Evolutionary conservation across 1,140 invertebrate genomes (phyloP).

Genomic region (Lordiphosa collinella): DNA sequence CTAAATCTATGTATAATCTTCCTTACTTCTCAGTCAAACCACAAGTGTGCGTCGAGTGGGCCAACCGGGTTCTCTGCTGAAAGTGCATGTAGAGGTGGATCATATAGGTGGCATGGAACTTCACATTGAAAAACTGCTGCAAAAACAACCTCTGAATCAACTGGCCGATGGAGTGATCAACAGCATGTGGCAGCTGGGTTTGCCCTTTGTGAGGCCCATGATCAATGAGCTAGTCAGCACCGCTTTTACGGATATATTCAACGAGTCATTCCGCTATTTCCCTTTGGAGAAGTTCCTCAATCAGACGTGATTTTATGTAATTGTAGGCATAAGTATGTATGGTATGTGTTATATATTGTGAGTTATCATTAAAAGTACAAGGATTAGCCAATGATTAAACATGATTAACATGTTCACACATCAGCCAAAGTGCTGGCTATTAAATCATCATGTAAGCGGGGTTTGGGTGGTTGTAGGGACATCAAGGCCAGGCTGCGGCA

Average conservation of each 20-base stretch:
- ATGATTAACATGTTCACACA: constrained; percentile 43
- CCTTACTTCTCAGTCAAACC: constrained; percentile 81
- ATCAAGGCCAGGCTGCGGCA: constrained; percentile 38
- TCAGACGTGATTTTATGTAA: constrained; percentile 33
- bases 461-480: constrained; percentile 28
- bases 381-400: constrained; percentile 14
- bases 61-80: constrained; percentile 80
- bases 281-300: constrained; percentile 82
- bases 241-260: constrained; percentile 90
- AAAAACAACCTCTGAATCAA: constrained; percentile 84
- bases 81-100: constrained; percentile 86
- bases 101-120: constrained; percentile 87
- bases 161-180: constrained; percentile 82
- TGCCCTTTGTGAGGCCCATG: constrained; percentile 85
- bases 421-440: constrained; percentile 54
- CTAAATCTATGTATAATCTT: too few species aligned
- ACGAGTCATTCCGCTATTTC: constrained; percentile 85
- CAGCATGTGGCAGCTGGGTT: constrained; percentile 87
- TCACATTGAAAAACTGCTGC: constrained; percentile 85
- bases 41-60: constrained; percentile 84
- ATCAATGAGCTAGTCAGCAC: constrained; percentile 90
- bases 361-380: constrained; percentile 25
- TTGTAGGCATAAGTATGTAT: not conserved
- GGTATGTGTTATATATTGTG: constrained; percentile 30
- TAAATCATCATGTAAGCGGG: constrained; percentile 25